Base-by-base conservation (phyloP, 2,113 vertebrate genomes). In the Pachypanchax playfairii region DNA sequence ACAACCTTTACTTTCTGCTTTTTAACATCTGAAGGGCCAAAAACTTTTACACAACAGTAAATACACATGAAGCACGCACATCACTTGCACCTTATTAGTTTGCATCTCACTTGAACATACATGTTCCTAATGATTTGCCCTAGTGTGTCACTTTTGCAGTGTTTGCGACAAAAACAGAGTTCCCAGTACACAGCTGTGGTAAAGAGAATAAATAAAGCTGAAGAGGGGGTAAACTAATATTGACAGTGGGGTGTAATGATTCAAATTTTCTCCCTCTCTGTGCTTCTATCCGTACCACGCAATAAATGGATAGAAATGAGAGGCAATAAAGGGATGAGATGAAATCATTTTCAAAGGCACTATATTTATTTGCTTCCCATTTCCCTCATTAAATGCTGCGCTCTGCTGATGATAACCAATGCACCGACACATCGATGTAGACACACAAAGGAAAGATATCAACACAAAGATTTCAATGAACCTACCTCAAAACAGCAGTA, bases 261-360 rank as follows among this genome's bases (percentile, higher is more conserved):
- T 84, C 70, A 80, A 69, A 70, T 78, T 38, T 60, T 65, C 55
- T 58, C 63, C 24, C 49, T 71, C 47, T 56, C 53, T 29, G 38
- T 53, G 68, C 60, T 55, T 70, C 67, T 12, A 58, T 54, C 63
- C 58, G 67, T 63, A 26, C 73, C 68, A 55, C 55, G 53, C 77
- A 71, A 80, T 79, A 85, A 85, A 86, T 77, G 64, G 70, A 72
- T 58, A 68, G 73, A 85, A 84, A 88, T 77, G 70, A 88, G 75
- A 82, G 63, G 72, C 82, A 83, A 84, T 86, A 80, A 87, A 82
- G 73, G 54, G 49, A 81, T 55, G 82, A 83, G 80, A 82, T 81
- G 68, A 83, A 83, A 90, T 87, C 57, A 78, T 77, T 86, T 86
- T 76, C 44, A 81, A 44, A 79, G 46, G 51, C 56, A 68, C 78